Conservation (phyloP, 2,797 vertebrate genomes). For the Acridotheres tristis region DNA sequence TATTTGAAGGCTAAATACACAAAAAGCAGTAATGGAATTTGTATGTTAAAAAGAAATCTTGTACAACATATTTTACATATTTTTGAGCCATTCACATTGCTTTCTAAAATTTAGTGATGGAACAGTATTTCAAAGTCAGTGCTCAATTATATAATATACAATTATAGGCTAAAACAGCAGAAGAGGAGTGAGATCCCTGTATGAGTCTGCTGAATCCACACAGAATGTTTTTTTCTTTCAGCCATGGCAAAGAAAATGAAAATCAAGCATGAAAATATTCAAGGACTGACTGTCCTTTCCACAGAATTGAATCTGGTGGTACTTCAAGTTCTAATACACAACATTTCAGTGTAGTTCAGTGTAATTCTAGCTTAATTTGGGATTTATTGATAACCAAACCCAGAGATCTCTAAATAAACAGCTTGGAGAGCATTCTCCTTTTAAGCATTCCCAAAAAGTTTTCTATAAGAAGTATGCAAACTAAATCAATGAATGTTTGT, state of each 20-base stretch:
- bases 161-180: neutral
- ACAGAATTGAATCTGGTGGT: neutral
- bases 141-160: neutral
- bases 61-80: neutral
- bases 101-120: neutral
- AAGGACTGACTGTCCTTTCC: neutral
- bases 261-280: slow-evolving; percentile 4
- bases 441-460: slow-evolving; percentile 18
- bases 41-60: neutral
- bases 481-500: neutral
- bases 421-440: neutral
- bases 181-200: neutral
- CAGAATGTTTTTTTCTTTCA: neutral
- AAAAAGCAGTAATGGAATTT: neutral
- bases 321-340: neutral
- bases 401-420: neutral
- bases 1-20: neutral
- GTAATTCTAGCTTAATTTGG: slow-evolving; percentile 2
- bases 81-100: neutral
- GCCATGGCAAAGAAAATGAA: neutral
- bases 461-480: neutral
- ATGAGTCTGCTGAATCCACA: neutral
- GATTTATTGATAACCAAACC: slow-evolving; percentile 13
- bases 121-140: neutral
- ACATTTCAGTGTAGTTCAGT: neutral